Conservation (phyloP, 2,113 vertebrate genomes). For the Caranx ignobilis region DNA sequence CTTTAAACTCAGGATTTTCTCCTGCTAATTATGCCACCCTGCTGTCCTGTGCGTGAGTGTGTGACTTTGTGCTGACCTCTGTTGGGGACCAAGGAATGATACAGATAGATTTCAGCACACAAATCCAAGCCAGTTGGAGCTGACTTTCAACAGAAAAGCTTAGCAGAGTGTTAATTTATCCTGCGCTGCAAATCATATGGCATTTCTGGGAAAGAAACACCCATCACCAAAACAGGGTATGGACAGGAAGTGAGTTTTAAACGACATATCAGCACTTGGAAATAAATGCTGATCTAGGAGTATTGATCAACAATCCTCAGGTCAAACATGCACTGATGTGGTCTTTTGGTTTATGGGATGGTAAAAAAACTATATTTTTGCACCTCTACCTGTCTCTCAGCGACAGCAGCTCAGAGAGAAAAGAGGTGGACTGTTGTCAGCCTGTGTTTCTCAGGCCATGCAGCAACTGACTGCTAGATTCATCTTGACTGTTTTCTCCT, state of each 20-base stretch:
- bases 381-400: slow-evolving; percentile 11
- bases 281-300: not conserved
- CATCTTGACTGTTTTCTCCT: slow-evolving; percentile 50
- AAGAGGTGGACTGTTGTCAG: slow-evolving; percentile 33
- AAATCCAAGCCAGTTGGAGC: not conserved
- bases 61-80: slow-evolving; percentile 71
- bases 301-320: not conserved
- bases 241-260: not conserved
- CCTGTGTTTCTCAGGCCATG: slow-evolving; percentile 24
- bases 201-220: not conserved
- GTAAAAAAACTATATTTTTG: not conserved
- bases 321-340: not conserved
- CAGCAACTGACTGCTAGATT: slow-evolving; percentile 56
- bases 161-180: not conserved
- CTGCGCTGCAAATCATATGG: not conserved
- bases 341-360: not conserved
- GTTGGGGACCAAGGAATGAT: slow-evolving; percentile 41
- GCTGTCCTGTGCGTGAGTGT: slow-evolving; percentile 35
- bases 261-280: not conserved
- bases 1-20: slow-evolving; percentile 31
- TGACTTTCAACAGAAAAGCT: not conserved
- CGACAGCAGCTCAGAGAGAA: slow-evolving; percentile 12
- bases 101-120: slow-evolving; percentile 17
- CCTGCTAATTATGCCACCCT: slow-evolving; percentile 15
- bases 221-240: not conserved